A percentile compares a stretch with the other conserved stretches of the same genome.
Evolutionary conservation across 2,888 invertebrate species (phyloP).

Genomic region (Cynaeus angustus): DNA sequence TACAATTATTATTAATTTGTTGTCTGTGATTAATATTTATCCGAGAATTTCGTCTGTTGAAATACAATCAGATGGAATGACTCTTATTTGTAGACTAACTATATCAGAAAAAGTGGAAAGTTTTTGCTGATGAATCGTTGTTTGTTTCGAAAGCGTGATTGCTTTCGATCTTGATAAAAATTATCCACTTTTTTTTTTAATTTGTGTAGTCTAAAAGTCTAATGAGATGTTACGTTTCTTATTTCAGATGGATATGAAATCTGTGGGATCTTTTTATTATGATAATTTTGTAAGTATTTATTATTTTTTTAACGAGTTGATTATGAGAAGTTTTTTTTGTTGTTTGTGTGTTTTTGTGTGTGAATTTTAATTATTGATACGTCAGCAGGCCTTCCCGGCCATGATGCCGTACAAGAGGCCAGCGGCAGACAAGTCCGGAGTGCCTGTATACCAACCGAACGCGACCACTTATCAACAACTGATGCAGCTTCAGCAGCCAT

Average conservation of each 20-base stretch:
- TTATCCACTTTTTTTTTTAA: slow-evolving; percentile 61
- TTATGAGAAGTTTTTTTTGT: background rate
- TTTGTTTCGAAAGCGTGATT: background rate
- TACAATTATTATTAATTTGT: slow-evolving; percentile 51
- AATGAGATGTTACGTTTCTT: slow-evolving; percentile 56
- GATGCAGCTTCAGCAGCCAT: slow-evolving; percentile 95
- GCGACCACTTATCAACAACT: slow-evolving; percentile 95
- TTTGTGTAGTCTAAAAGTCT: slow-evolving; percentile 43
- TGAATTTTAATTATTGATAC: slow-evolving; percentile 1
- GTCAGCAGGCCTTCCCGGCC: slow-evolving; percentile 89
- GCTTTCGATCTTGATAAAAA: slow-evolving; percentile 37
- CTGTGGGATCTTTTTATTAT: slow-evolving; percentile 96
- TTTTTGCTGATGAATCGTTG: slow-evolving; percentile 39
- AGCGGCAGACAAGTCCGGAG: slow-evolving; percentile 96
- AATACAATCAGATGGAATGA: slow-evolving; percentile 46
- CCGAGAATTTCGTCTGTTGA: slow-evolving; percentile 55
- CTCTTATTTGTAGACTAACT: slow-evolving; percentile 53
- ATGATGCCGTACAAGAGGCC: slow-evolving; percentile 97
- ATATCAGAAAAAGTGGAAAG: slow-evolving; percentile 46
- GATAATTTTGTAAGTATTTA: slow-evolving; percentile 93
- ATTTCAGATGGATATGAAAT: slow-evolving; percentile 97
- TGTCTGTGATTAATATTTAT: slow-evolving; percentile 54
- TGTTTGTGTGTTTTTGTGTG: background rate
- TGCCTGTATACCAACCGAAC: slow-evolving; percentile 95
- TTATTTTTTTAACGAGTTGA: slow-evolving; percentile 10